Conservation (phyloP, 2,113 vertebrate genomes). For the Martes martes region DNA sequence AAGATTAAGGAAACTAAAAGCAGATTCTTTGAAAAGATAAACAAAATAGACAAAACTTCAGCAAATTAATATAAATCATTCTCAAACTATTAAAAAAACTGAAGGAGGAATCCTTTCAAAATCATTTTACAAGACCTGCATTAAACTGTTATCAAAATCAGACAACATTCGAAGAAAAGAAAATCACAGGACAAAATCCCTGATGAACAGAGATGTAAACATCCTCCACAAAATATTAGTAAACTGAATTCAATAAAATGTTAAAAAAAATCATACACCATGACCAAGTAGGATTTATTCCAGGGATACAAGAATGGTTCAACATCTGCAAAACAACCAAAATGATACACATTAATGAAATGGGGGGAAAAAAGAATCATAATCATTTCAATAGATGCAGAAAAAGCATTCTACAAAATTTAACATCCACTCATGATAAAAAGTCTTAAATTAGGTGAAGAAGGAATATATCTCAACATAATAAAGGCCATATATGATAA, state of each 20-base stretch:
- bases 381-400: not conserved
- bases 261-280: no score
- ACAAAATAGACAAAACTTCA: not conserved
- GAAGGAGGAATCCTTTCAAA: not conserved
- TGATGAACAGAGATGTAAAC: not conserved
- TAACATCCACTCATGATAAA: not conserved
- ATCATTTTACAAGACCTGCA: not conserved
- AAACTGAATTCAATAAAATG: no score
- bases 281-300: no score
- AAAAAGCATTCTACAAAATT: not conserved
- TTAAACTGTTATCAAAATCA: not conserved
- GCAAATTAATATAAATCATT: not conserved
- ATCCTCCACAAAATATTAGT: not conserved
- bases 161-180: not conserved
- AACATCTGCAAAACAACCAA: not conserved
- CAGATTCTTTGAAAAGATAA: not conserved
- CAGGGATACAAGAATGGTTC: no score
- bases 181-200: not conserved
- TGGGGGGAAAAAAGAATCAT: not conserved
- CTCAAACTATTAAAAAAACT: not conserved
- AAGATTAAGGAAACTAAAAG: not conserved
- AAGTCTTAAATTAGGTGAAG: not conserved
- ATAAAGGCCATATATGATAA: not conserved
- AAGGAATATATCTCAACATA: not conserved
- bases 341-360: not conserved